Conservation (phyloP, 2,797 vertebrate species). For the Epinephelus malabaricus region DNA sequence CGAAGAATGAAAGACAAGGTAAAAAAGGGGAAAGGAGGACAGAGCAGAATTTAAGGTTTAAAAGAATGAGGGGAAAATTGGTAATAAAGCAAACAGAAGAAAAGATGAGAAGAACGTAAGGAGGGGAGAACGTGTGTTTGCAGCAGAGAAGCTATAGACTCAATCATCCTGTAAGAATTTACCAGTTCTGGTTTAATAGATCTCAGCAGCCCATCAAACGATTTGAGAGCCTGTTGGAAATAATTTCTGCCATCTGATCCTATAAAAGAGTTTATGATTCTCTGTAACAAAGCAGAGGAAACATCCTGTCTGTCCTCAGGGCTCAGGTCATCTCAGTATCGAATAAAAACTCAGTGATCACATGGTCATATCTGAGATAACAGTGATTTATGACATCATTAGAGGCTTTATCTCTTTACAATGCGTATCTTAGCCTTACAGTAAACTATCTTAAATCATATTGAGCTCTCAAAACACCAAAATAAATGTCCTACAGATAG, state of each 20-base stretch:
- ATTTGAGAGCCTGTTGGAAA: slow-evolving; percentile 39
- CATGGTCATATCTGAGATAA: neutral
- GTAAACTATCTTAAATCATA: neutral
- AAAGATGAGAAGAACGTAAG: neutral
- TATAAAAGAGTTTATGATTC: slow-evolving; percentile 47
- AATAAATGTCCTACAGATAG: neutral
- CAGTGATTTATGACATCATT: neutral
- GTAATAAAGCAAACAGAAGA: neutral
- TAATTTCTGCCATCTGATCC: slow-evolving; percentile 48
- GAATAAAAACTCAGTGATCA: neutral
- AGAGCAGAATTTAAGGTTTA: neutral
- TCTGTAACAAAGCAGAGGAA: slow-evolving; percentile 30
- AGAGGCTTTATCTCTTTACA: neutral
- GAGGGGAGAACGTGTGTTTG: neutral
- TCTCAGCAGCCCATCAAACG: slow-evolving; percentile 34
- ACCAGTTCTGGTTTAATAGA: slow-evolving; percentile 1
- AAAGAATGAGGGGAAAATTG: neutral
- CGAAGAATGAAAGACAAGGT: neutral
- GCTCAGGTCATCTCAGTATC: neutral
- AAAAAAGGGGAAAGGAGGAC: neutral
- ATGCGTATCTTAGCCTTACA: neutral
- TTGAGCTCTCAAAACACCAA: neutral
- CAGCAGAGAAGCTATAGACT: neutral
- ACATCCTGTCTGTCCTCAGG: neutral
- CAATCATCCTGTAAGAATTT: slow-evolving; percentile 5